Conservation (phyloP, 2,113 vertebrate genomes). For the Burhinus bistriatus region DNA sequence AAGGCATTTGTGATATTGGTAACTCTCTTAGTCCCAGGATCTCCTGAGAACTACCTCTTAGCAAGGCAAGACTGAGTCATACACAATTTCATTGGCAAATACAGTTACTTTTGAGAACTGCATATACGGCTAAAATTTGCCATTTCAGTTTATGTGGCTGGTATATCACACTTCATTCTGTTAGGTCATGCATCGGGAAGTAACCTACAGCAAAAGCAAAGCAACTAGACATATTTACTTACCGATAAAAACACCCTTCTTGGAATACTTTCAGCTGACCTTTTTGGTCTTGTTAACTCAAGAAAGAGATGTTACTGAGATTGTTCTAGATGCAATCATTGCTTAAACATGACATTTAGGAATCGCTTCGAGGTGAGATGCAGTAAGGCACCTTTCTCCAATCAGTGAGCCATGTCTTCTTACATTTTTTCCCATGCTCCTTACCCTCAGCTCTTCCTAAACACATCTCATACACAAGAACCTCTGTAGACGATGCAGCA, state of each 20-base stretch:
- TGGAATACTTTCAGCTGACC: slow-evolving; percentile 21
- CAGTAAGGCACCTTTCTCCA: slow-evolving; percentile 26
- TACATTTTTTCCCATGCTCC: background rate
- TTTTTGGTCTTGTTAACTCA: slow-evolving; percentile 46
- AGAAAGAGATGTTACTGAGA: background rate
- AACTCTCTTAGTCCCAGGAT: background rate
- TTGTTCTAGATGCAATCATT: slow-evolving; percentile 46
- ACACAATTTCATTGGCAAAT: background rate
- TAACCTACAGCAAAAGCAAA: background rate
- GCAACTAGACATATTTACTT: background rate
- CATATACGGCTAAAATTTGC: background rate
- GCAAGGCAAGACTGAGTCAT: background rate
- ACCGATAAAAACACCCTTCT: background rate
- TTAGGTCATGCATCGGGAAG: background rate
- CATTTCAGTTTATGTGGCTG: background rate
- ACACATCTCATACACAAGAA: background rate
- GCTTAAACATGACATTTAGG: slow-evolving; percentile 57
- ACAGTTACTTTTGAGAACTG: background rate
- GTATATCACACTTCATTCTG: background rate
- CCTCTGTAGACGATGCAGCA: slow-evolving; percentile 6
- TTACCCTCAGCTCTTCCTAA: background rate
- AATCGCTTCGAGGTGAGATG: slow-evolving; percentile 33
- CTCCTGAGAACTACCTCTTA: background rate
- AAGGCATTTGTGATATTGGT: background rate
- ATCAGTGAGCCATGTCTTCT: slow-evolving; percentile 4